Evolutionary conservation across 2,797 vertebrate genomes (phyloP), one percentile per base, ranked within the genome.

Genomic region (Poecilia wingei): DNA sequence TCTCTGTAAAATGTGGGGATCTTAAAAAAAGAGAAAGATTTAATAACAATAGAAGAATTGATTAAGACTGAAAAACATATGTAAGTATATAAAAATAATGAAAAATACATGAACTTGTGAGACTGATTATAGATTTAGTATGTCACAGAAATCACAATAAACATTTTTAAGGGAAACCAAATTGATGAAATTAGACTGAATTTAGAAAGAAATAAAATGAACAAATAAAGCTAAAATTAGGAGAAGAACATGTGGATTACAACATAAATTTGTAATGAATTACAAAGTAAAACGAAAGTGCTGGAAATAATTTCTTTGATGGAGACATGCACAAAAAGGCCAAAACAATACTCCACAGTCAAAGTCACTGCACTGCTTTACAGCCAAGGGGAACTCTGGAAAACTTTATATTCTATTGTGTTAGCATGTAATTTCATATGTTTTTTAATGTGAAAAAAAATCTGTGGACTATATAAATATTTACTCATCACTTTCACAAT

Each of bases 1-100:
- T 6, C 6, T 4, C 75, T 82, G 84, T 1, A 41, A 10, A 14
- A 59, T 12, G 47, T 86, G 55, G 33, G 45, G n/a, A 51, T 28
- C 76, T 78, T 12, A 31, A 70, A 49, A 14, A 64, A 3, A 46
- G 13, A 33, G 59, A 64, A 33, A 33, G 1, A 3, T 3, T 64
- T 22, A 28, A 22, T 9, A 16, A 5, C 4, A 39, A 14, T 6
- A 36, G 14, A 31, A 31, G 28, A 61, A 33, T 2, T 33, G 59
- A 18, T 61, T 61, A 18, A 3, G 14, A 6, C 57, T 61, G 28
- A 33, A 61, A 6, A 31, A 31, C 57, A 6, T 6, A 61, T 61
- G 13, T 59, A 61, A 14, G 2, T 33, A 36, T 64, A 6, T 61
- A 31, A 61, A 59, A 25, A 61, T 59, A 16, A 31, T 16, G 4